These are phyloP conservation scores for Poeciliopsis infans DNA, from an alignment of 2,797 vertebrate species.

Conservation along the genomic window DNA sequence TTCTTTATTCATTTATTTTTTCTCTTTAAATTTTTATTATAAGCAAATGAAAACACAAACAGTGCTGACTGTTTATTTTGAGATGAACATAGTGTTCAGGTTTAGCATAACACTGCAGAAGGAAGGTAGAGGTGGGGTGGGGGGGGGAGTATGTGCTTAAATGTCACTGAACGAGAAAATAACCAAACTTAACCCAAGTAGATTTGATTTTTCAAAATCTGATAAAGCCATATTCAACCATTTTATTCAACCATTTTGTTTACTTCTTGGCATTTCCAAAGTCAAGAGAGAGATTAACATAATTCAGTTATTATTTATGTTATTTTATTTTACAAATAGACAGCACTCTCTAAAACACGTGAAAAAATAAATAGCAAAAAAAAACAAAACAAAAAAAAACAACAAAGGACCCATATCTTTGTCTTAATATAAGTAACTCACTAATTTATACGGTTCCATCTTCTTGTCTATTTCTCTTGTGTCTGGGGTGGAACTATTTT, in stretches of 20 bases:
- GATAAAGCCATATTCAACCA: background rate
- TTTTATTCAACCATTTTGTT: background rate
- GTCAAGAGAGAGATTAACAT: background rate
- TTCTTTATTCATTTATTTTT: background rate
- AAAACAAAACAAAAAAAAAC: background rate
- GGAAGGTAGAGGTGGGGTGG: background rate
- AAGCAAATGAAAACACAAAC: background rate
- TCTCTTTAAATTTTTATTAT: background rate
- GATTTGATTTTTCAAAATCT: background rate
- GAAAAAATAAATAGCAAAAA: background rate
- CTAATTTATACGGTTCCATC: background rate
- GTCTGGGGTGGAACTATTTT: slow-evolving; percentile 6
- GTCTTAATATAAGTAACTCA: background rate
- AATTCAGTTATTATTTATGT: background rate
- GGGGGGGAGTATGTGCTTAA: background rate
- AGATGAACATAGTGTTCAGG: background rate
- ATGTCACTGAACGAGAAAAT: background rate
- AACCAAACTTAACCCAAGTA: background rate
- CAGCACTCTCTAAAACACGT: background rate
- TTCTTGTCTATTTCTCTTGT: background rate
- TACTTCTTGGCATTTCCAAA: background rate
- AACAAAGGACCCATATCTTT: background rate
- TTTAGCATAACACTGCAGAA: background rate
- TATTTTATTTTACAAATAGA: background rate
- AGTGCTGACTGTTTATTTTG: background rate